Evolutionary conservation across 2,888 invertebrate species (phyloP), one percentile per base, ranked within the genome.

Genomic region (Allacma fusca): DNA sequence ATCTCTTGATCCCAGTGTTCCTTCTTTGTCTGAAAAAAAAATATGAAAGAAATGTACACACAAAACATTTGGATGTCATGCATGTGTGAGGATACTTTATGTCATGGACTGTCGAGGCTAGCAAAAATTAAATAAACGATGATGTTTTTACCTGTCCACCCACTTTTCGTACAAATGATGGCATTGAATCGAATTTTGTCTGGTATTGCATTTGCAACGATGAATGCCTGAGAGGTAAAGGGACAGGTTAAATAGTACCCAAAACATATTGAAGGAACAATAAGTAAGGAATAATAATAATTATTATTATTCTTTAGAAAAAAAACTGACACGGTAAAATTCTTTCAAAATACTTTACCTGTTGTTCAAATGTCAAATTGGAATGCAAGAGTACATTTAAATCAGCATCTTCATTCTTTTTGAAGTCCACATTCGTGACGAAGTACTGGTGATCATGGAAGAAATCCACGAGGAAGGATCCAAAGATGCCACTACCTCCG

Each of bases 71-170:
- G n/a, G n/a, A n/a, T n/a, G n/a, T n/a, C n/a, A n/a, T n/a, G n/a
- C n/a, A n/a, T n/a, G n/a, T n/a, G n/a, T n/a, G n/a, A n/a, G n/a
- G n/a, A n/a, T n/a, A n/a, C n/a, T n/a, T n/a, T n/a, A n/a, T n/a
- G n/a, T n/a, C n/a, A n/a, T n/a, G n/a, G n/a, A n/a, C n/a, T n/a
- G n/a, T n/a, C n/a, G n/a, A n/a, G n/a, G n/a, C n/a, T n/a, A n/a
- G n/a, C n/a, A n/a, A n/a, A n/a, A n/a, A n/a, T n/a, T n/a, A n/a
- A n/a, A n/a, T n/a, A n/a, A n/a, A n/a, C n/a, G n/a, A n/a, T n/a
- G n/a, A n/a, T n/a, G n/a, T n/a, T n/a, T n/a, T 75, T 75, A 75
- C 75, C 75, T 65, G 75, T 62, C 75, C 64, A 65, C 7, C 75
- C 75, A 34, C 64, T 75, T 9, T 62, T 64, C 34, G 75, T 75